phyloP scores from a whole-genome alignment of 2,888 invertebrate genomes.

The Pardosa pseudoannulata region DNA sequence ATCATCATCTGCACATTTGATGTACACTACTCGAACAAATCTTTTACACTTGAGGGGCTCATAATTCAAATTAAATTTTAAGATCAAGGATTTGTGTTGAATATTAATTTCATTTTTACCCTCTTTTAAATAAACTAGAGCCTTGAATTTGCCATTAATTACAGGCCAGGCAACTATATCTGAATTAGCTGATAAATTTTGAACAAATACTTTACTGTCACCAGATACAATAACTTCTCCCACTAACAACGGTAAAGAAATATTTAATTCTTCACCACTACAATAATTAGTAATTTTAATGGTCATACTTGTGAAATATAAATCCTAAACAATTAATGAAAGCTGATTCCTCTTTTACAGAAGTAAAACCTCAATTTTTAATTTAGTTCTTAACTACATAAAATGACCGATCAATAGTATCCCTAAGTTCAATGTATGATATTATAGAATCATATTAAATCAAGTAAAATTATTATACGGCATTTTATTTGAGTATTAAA shows the following conservation, averaged over 20 bases:
- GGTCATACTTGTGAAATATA: slow-evolving; percentile 20
- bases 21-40: slow-evolving; percentile 87
- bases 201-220: slow-evolving; percentile 96
- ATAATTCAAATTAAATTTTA: slow-evolving; percentile 81
- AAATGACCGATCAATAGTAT: no score
- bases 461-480: no score
- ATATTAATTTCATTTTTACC: slow-evolving; percentile 54
- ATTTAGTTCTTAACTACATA: no score
- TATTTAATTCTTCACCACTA: slow-evolving; percentile 22
- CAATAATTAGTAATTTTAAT: slow-evolving; percentile 47
- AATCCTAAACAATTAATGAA: no score
- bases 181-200: slow-evolving; percentile 99
- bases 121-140: slow-evolving; percentile 28
- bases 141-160: slow-evolving; percentile 55
- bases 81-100: slow-evolving; percentile 6
- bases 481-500: no score
- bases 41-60: slow-evolving; percentile 81
- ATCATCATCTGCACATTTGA: slow-evolving; percentile 88
- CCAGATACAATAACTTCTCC: slow-evolving; percentile 34
- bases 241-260: slow-evolving; percentile 43
- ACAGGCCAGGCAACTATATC: slow-evolving; percentile 85
- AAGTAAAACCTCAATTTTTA: no score
- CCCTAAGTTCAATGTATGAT: no score
- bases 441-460: no score
- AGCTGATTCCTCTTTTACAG: no score